A percentile compares a stretch with the other conserved stretches of the same genome.
phyloP scores from a whole-genome alignment of 1,140 invertebrate species.

The Rhizoglyphus robini region DNA sequence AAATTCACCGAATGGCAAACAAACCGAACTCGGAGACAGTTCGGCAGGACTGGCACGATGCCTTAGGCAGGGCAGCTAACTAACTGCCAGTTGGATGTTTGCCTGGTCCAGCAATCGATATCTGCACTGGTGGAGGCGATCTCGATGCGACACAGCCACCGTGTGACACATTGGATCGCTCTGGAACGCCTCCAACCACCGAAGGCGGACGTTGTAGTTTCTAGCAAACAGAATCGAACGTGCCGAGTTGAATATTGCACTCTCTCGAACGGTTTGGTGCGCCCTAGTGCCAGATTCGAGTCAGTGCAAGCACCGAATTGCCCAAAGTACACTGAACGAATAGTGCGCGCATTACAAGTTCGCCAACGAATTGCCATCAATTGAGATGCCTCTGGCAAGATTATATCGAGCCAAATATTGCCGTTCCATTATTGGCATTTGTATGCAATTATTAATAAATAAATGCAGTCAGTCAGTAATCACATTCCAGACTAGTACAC shows the following conservation, averaged over 20 bases:
- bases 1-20: no score
- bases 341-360: no score
- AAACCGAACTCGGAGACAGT: no score
- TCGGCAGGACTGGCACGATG: no score
- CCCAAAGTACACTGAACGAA: no score
- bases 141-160: not conserved
- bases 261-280: no score
- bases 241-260: no score
- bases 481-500: not conserved
- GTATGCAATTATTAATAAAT: conserved; percentile 10
- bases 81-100: not conserved
- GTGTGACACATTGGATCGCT: not conserved
- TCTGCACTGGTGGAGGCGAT: not conserved
- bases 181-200: not conserved
- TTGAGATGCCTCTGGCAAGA: conserved; percentile 1
- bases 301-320: no score
- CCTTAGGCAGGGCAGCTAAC: no score
- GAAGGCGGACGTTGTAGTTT: not conserved
- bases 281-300: no score
- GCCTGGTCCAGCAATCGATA: not conserved
- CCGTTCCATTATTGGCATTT: conserved; percentile 10
- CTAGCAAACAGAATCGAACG: not conserved
- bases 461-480: not conserved
- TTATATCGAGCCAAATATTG: conserved; percentile 14
- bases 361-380: no score